Evolutionary conservation across 2,888 invertebrate species (phyloP), one percentile per base, ranked within the genome.

Genomic region (Coenonympha glycerion): DNA sequence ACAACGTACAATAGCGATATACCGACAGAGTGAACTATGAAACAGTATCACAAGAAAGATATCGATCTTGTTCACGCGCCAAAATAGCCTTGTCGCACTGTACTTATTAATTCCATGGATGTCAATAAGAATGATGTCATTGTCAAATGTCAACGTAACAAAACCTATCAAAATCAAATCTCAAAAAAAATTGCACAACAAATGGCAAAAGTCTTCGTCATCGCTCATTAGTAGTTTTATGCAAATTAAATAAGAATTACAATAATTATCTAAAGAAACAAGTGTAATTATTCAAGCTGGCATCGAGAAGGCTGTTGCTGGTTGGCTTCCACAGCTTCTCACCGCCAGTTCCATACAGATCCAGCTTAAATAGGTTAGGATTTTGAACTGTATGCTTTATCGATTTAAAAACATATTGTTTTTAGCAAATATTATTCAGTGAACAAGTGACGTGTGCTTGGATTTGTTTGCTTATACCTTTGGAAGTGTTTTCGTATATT

Each of bases 321-420:
- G 69, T 83, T 64, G 76, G 83, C 48, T 65, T 75, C 68, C 79
- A 78, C 66, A 76, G 68, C 56, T 77, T 76, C 58, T 75, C 78
- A 24, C 79, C 82, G 3, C 65, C 70, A 5, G 21, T 73, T 37
- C 56, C 67, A 2, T 74, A 68, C 53, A 70, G 80, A 58, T 58
- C 68, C 47, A 64, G 59, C 54, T 60, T 55, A 22, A 72, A 76
- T 77, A 84, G 85, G 85, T 85, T 79, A 83, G 76, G 64, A 55
- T 63, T 58, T 49, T 13, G 31, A 16, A n/a, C 6, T 48, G 28
- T 46, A 53, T 45, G 18, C 6, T 37, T 37, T 52, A 53, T 49
- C 53, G 46, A 55, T 52, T 50, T 8, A 15, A 13, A 36, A 26
- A 30, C 21, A 31, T 42, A 21, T 28, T 13, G 5, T 13, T 47